These are phyloP conservation scores for Bradypodion ventrale DNA, from an alignment of 2,797 vertebrate genomes.

Conservation along the genomic window DNA sequence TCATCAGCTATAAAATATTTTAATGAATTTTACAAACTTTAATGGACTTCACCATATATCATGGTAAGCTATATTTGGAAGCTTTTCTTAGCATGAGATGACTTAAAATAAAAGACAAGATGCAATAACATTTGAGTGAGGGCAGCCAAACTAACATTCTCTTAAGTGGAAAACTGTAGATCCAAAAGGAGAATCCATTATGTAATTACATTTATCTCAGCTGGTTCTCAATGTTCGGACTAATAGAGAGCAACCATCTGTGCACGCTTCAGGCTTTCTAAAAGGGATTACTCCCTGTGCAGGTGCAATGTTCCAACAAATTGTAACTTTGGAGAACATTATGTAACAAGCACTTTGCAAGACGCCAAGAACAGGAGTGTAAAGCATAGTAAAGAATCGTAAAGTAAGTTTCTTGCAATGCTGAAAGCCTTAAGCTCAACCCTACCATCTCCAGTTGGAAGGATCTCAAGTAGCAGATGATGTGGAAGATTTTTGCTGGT, in stretches of 20 bases:
- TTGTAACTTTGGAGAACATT: not conserved
- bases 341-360: not conserved
- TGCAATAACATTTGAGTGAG: not conserved
- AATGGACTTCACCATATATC: not conserved
- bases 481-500: no score
- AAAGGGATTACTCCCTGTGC: not conserved
- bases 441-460: no score
- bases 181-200: constrained; percentile 9
- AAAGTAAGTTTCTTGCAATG: not conserved
- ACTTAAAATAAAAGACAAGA: not conserved
- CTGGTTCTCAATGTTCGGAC: not conserved
- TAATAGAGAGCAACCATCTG: no score
- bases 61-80: not conserved
- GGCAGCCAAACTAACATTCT: not conserved
- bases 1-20: not conserved
- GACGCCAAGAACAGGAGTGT: no score
- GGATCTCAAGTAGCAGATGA: no score
- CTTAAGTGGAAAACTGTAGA: not conserved
- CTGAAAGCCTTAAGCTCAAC: not conserved
- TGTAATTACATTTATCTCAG: not conserved
- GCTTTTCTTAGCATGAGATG: not conserved
- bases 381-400: not conserved
- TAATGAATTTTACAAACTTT: not conserved
- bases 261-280: not conserved
- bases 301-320: not conserved